Percentiles rank a stretch among this genome's conserved stretches.
Evolutionary conservation across 2,888 invertebrate species (phyloP).

Genomic region (Calliopum simillimum): DNA sequence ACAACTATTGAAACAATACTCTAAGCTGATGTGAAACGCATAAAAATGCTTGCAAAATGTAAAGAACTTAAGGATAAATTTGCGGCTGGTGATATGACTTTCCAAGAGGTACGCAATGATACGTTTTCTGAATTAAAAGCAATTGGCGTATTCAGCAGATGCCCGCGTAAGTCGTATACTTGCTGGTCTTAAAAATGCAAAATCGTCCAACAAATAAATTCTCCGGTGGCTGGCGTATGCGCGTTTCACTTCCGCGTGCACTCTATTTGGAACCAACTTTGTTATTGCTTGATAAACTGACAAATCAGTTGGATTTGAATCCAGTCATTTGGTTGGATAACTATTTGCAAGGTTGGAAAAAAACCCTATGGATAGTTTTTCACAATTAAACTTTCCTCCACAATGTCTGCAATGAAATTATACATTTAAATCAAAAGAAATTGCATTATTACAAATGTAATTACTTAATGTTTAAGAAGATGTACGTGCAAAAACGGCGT

Average conservation of each 20-base stretch:
- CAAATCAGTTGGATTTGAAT: constrained; percentile 98
- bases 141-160: constrained; percentile 97
- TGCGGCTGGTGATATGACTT: no score
- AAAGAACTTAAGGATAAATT: no score
- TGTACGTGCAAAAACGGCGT: constrained; percentile 97
- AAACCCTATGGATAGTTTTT: constrained; percentile 96
- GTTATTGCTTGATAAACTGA: constrained; percentile 98
- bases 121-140: no score
- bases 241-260: constrained; percentile 96
- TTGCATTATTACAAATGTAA: constrained; percentile 97
- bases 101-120: no score
- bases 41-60: no score
- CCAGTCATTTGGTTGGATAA: constrained; percentile 99
- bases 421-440: constrained; percentile 95
- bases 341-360: constrained; percentile 98
- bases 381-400: constrained; percentile 99
- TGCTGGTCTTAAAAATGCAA: constrained; percentile 94
- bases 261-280: constrained; percentile 97
- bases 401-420: constrained; percentile 98
- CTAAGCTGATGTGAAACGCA: constrained; percentile 91
- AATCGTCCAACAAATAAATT: constrained; percentile 90
- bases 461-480: constrained; percentile 98
- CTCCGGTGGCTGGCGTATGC: constrained; percentile 98
- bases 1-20: constrained; percentile 94
- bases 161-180: constrained; percentile 95